Conservation (phyloP, 1,140 invertebrate species). For the Meloidogyne hapla region DNA sequence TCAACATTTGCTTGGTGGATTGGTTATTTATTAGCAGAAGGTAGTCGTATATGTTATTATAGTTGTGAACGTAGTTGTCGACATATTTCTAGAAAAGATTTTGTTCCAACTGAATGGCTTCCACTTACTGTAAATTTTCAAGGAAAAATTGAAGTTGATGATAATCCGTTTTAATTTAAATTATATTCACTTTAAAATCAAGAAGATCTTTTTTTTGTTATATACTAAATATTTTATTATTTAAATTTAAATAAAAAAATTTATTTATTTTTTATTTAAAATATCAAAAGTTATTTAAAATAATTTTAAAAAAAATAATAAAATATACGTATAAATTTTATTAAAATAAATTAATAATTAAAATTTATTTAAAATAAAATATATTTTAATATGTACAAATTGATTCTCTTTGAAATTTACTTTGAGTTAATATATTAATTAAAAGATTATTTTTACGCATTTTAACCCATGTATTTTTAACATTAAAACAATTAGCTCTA, state of each 20-base stretch:
- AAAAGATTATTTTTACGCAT: neutral
- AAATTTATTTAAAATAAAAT: neutral
- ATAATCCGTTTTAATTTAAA: neutral
- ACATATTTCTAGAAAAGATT: conserved; percentile 1
- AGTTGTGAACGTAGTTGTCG: neutral
- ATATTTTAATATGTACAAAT: neutral
- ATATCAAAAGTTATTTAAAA: too few species aligned
- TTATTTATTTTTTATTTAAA: too few species aligned
- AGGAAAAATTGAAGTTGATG: conserved; percentile 1
- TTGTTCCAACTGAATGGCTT: neutral
- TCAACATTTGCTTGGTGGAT: conserved; percentile 15
- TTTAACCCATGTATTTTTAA: neutral
- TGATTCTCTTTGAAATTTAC: neutral
- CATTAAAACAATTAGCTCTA: neutral
- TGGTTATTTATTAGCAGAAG: conserved; percentile 8
- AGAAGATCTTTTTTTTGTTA: too few species aligned
- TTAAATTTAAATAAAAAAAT: too few species aligned
- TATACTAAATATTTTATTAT: too few species aligned
- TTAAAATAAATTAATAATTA: neutral
- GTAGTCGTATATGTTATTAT: neutral
- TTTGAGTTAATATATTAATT: neutral
- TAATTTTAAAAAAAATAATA: too few species aligned
- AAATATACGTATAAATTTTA: too few species aligned
- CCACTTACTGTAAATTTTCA: neutral
- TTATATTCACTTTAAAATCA: too few species aligned